Conservation (phyloP, 2,113 vertebrate genomes). For the Otolemur garnettii region DNA sequence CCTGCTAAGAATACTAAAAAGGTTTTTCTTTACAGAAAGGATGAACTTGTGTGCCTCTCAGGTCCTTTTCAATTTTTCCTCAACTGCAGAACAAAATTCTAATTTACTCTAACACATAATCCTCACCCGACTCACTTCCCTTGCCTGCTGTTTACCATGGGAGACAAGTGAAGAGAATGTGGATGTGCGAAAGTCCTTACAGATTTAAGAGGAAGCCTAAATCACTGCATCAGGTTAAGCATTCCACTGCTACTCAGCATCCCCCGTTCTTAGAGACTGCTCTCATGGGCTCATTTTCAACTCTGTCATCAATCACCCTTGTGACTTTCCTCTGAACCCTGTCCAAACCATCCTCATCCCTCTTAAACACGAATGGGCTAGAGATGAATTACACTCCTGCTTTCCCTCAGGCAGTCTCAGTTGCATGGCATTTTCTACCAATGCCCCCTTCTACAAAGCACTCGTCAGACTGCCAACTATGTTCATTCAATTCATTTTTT, state of each 20-base stretch:
- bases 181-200: neutral
- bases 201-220: neutral
- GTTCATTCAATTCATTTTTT: neutral
- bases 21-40: neutral
- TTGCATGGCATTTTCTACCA: neutral
- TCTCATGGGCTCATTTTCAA: slow-evolving; percentile 5
- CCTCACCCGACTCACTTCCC: neutral
- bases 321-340: slow-evolving; percentile 4
- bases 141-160: neutral
- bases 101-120: neutral
- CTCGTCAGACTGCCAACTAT: neutral
- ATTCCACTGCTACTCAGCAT: neutral
- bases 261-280: neutral
- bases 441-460: neutral
- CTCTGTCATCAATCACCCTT: neutral
- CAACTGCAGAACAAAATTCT: neutral
- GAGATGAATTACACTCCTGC: neutral
- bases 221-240: neutral
- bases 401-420: neutral
- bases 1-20: neutral
- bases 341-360: neutral
- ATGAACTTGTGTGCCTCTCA: neutral
- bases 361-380: neutral
- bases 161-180: neutral
- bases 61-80: neutral